These are phyloP conservation scores for Corythornis leucogaster DNA, from an alignment of 2,797 vertebrate species.

Conservation along the genomic window DNA sequence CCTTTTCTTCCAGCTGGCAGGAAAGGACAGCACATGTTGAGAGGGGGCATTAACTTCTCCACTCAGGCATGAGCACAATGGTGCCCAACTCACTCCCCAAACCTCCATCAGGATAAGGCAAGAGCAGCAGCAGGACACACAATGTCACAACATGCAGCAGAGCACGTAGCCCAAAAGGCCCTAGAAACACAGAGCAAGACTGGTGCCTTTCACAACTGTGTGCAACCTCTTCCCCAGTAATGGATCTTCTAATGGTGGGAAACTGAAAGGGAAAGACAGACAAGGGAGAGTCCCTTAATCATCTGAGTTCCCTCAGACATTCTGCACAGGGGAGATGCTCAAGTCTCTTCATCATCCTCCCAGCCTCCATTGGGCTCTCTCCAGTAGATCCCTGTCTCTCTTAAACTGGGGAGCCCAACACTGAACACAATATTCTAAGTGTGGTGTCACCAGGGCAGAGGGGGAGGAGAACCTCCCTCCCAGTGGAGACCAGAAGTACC, in stretches of 20 bases:
- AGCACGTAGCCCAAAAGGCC: background rate
- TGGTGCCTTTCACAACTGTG: background rate
- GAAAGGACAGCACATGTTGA: fast-evolving
- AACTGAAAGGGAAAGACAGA: background rate
- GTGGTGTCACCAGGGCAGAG: too few species aligned
- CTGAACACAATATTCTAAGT: too few species aligned
- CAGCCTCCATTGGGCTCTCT: too few species aligned
- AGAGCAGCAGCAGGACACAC: background rate
- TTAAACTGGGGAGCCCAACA: too few species aligned
- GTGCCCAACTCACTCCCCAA: background rate
- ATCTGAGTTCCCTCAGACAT: too few species aligned
- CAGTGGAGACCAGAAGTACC: too few species aligned
- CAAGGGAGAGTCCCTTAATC: background rate
- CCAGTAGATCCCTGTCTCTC: too few species aligned
- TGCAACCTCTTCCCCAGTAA: background rate
- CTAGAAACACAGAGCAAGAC: background rate
- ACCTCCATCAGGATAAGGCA: background rate
- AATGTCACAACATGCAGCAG: background rate
- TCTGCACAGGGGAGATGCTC: too few species aligned
- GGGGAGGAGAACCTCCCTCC: too few species aligned
- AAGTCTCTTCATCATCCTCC: too few species aligned
- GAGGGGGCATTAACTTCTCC: background rate
- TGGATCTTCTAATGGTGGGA: background rate
- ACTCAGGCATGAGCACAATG: background rate
- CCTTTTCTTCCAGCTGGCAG: background rate